These are phyloP conservation scores for Amphibalanus amphitrite DNA, from an alignment of 1,140 invertebrate genomes.

Conservation along the genomic window DNA sequence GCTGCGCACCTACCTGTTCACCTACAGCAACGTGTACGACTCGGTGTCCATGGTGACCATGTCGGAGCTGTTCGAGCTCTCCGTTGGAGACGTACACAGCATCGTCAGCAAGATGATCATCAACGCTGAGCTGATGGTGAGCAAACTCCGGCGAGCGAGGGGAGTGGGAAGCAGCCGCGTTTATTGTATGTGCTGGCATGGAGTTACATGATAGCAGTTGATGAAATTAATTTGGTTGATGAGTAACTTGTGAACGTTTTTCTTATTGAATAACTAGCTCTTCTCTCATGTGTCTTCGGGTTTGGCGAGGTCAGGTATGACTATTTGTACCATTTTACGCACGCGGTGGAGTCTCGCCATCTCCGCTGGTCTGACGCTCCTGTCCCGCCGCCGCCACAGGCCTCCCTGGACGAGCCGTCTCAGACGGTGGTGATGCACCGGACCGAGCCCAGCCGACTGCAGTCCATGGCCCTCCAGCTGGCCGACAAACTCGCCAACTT, in stretches of 20 bases:
- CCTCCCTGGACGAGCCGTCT: conserved; percentile 92
- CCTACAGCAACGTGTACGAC: conserved; percentile 93
- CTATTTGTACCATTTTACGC: no score
- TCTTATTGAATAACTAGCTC: no score
- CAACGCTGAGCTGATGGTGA: conserved; percentile 88
- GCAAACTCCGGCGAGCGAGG: conserved; percentile 11
- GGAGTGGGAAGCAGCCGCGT: no score
- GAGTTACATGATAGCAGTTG: no score
- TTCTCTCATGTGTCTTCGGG: no score
- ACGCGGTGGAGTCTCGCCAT: no score
- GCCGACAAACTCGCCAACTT: conserved; percentile 86
- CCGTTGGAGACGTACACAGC: conserved; percentile 71
- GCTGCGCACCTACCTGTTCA: conserved; percentile 91
- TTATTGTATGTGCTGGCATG: no score
- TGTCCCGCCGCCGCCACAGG: conserved; percentile 29
- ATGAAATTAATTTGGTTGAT: no score
- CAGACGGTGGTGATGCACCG: conserved; percentile 96
- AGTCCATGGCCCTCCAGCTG: conserved; percentile 85
- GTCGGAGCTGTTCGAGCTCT: conserved; percentile 87
- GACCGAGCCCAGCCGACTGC: conserved; percentile 92
- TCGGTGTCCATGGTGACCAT: conserved; percentile 78
- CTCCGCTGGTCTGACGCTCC: no score
- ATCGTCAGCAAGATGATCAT: conserved; percentile 99
- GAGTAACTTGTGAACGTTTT: no score
- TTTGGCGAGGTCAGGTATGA: no score